These are phyloP conservation scores for Pardosa pseudoannulata DNA, from an alignment of 2,888 invertebrate genomes.

Conservation along the genomic window DNA sequence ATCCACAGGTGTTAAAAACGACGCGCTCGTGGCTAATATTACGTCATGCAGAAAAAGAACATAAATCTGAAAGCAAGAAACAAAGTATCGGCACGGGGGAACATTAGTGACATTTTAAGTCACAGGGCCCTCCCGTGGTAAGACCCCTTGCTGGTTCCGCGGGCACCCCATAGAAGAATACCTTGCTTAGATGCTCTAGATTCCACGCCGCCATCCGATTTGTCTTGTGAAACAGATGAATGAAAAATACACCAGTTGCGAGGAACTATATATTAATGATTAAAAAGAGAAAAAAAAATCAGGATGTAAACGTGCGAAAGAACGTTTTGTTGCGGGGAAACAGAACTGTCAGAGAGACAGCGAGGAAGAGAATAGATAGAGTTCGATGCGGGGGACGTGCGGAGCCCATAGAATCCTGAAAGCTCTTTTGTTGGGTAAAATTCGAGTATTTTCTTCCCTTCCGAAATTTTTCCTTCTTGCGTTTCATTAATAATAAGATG, in stretches of 20 bases:
- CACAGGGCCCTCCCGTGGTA: background rate
- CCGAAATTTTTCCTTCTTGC: too few species aligned
- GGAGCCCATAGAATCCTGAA: too few species aligned
- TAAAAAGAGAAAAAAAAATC: background rate
- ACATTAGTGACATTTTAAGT: slow-evolving; percentile 39
- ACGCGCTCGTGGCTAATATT: background rate
- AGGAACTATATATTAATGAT: too few species aligned
- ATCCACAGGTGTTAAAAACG: background rate
- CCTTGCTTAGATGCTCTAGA: background rate
- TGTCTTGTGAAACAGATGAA: slow-evolving; percentile 2
- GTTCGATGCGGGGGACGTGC: too few species aligned
- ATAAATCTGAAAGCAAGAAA: background rate
- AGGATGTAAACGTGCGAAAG: background rate
- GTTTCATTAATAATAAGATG: too few species aligned
- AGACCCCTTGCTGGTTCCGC: background rate
- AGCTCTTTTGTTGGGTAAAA: too few species aligned
- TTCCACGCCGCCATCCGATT: background rate
- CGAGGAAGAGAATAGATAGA: background rate
- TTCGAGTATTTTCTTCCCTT: too few species aligned
- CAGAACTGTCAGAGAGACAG: background rate
- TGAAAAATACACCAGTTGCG: background rate
- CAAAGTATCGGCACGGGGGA: background rate
- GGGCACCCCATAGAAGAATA: background rate
- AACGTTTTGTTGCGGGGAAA: background rate
- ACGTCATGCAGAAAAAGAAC: background rate